A percentile compares a stretch with the other conserved stretches of the same genome.
These are phyloP conservation scores for Elegia similella DNA, from an alignment of 2,888 invertebrate genomes.

Conservation along the genomic window DNA sequence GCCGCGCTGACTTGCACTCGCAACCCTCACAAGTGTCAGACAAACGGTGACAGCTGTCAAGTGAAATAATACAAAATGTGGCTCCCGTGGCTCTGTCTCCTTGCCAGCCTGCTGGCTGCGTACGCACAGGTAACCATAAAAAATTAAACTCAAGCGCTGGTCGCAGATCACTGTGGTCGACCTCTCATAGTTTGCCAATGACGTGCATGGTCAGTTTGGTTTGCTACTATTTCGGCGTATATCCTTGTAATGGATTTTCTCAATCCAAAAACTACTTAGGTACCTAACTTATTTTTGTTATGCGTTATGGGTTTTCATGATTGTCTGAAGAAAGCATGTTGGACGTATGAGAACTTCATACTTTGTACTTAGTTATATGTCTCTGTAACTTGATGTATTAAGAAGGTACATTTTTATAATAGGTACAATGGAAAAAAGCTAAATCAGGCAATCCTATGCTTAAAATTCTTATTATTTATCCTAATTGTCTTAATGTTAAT, in stretches of 20 bases:
- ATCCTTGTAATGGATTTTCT: conserved; percentile 11
- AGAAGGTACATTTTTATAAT: too few species aligned
- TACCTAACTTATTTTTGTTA: neutral
- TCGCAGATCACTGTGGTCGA: neutral
- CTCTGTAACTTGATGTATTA: too few species aligned
- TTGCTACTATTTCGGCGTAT: conserved; percentile 2
- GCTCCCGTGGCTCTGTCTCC: conserved; percentile 51
- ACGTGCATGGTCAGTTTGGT: conserved; percentile 9
- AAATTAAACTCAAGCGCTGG: neutral
- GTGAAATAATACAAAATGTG: conserved; percentile 60
- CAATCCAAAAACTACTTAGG: neutral
- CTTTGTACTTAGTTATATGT: too few species aligned
- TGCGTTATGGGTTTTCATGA: neutral
- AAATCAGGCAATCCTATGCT: too few species aligned
- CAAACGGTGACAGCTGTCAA: conserved; percentile 34
- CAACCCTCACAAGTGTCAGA: conserved; percentile 46
- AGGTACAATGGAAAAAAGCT: too few species aligned
- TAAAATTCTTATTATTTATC: too few species aligned
- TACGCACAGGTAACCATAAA: conserved; percentile 56
- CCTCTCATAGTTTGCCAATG: conserved; percentile 6
- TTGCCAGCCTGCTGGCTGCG: conserved; percentile 55
- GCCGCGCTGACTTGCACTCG: conserved; percentile 47
- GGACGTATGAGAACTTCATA: too few species aligned
- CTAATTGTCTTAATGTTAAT: too few species aligned
- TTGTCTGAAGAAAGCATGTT: neutral